phyloP scores from a whole-genome alignment of 2,113 vertebrate species.

The Tychaedon coryphoeus region DNA sequence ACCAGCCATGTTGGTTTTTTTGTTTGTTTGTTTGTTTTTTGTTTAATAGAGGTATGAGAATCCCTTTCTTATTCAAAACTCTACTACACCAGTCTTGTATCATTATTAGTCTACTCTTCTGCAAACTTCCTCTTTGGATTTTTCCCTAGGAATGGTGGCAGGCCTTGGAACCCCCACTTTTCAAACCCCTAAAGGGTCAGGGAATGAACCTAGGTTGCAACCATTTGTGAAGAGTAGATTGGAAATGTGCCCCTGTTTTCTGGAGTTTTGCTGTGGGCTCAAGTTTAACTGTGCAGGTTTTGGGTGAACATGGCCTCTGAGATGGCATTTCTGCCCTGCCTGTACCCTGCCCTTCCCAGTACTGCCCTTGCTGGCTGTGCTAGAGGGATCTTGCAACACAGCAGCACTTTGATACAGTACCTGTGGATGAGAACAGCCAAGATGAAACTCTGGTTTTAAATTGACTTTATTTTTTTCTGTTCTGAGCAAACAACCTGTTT shows the following conservation, averaged over 20 bases:
- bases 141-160: background rate
- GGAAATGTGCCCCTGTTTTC: background rate
- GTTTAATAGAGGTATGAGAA: background rate
- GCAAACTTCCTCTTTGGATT: background rate
- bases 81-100: background rate
- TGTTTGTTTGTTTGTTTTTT: background rate
- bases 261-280: background rate
- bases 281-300: background rate
- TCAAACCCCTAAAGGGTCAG: background rate
- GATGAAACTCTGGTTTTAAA: background rate
- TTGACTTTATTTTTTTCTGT: background rate
- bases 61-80: background rate
- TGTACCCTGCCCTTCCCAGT: background rate
- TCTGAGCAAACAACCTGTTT: background rate
- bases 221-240: background rate
- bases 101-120: background rate
- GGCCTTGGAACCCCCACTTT: background rate
- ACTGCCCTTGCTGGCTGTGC: background rate
- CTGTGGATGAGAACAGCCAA: background rate
- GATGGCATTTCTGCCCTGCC: background rate
- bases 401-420: background rate
- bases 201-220: background rate
- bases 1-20: background rate
- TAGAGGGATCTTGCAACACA: background rate
- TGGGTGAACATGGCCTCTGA: background rate